These are phyloP conservation scores for Coreoperca whiteheadi DNA, from an alignment of 2,113 vertebrate genomes.

Conservation along the genomic window DNA sequence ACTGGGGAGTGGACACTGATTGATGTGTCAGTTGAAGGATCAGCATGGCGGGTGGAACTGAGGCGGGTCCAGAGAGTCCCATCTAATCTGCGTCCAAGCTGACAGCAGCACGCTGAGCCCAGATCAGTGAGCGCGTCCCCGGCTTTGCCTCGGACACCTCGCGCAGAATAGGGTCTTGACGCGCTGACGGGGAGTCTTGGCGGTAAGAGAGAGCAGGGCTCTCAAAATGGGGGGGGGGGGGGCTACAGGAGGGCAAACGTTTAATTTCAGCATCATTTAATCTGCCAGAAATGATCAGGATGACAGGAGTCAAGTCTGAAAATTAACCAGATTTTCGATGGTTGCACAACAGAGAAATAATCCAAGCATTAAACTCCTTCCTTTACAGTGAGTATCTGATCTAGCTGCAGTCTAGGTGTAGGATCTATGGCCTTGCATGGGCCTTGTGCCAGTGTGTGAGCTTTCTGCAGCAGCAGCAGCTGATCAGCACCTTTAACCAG, in stretches of 20 bases:
- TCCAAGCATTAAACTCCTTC: background rate
- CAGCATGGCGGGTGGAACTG: background rate
- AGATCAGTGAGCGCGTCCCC: background rate
- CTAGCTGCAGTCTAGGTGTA: background rate
- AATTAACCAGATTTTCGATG: background rate
- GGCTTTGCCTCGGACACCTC: background rate
- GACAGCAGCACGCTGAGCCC: constrained; percentile 7
- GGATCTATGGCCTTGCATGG: background rate
- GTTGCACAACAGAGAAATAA: background rate
- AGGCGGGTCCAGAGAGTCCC: constrained; percentile 20
- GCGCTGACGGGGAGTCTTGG: background rate
- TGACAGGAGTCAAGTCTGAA: background rate
- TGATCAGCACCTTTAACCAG: background rate
- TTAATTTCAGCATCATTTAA: background rate
- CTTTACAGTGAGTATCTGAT: background rate
- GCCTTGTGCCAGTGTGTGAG: background rate
- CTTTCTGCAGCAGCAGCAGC: background rate
- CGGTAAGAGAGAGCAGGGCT: too few species aligned
- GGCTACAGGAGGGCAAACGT: background rate
- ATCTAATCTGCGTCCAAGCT: constrained; percentile 4
- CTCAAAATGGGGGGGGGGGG: too few species aligned
- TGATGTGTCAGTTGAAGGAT: background rate
- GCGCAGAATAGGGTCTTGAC: background rate
- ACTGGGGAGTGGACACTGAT: background rate
- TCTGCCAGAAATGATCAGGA: background rate